phyloP scores from a whole-genome alignment of 2,888 invertebrate genomes.

The Eumacrocentrus americanus region DNA sequence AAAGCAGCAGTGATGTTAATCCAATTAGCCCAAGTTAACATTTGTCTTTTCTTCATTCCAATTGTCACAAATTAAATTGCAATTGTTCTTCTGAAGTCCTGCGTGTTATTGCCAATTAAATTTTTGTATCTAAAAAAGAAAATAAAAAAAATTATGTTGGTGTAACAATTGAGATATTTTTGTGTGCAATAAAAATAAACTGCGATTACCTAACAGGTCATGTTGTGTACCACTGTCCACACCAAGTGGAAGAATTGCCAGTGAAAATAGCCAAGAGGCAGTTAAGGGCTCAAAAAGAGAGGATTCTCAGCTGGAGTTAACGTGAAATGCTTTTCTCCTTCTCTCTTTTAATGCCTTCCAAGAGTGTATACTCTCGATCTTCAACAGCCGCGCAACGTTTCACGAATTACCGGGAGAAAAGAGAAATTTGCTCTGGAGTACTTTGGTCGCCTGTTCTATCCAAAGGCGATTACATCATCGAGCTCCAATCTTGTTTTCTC shows the following conservation, averaged over 20 bases:
- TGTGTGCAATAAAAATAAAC: no score
- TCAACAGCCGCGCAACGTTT: not conserved
- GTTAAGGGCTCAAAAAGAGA: not conserved
- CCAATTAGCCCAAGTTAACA: not conserved
- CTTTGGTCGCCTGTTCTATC: not conserved
- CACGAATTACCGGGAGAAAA: not conserved
- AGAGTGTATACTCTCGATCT: not conserved
- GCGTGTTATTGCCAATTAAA: no score
- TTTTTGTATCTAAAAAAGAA: no score
- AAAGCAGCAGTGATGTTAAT: not conserved
- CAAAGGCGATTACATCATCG: not conserved
- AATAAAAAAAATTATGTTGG: no score
- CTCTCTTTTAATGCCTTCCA: not conserved
- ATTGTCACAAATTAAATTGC: no score
- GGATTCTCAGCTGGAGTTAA: constrained; percentile 6
- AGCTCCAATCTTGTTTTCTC: not conserved
- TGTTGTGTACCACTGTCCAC: not conserved
- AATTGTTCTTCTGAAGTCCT: no score
- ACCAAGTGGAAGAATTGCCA: not conserved
- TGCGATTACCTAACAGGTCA: no score
- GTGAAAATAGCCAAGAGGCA: constrained; percentile 6
- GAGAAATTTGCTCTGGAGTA: not conserved
- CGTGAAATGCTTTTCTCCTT: not conserved
- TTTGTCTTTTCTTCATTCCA: no score
- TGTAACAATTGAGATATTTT: no score